Conservation (phyloP, 2,113 vertebrate genomes). For the Cynoglossus semilaevis region DNA sequence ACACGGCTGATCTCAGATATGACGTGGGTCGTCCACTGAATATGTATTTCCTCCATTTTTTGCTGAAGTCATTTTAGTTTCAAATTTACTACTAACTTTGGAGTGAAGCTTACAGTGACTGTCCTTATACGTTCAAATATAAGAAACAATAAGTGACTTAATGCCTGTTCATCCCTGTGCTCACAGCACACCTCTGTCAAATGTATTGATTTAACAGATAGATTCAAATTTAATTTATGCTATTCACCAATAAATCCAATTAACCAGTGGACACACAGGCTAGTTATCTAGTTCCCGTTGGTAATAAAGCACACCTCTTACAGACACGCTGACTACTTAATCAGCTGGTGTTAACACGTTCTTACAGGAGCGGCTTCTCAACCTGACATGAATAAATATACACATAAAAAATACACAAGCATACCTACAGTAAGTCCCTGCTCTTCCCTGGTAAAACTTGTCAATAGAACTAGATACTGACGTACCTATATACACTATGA, state of each 20-base stretch:
- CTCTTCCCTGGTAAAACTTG: conserved; percentile 63
- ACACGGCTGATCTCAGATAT: conserved; percentile 30
- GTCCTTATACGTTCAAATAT: conserved; percentile 22
- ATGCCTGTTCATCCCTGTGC: conserved; percentile 34
- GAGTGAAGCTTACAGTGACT: conserved; percentile 5
- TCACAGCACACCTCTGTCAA: conserved; percentile 28
- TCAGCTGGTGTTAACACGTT: conserved; percentile 35
- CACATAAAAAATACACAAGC: conserved; percentile 67
- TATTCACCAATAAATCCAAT: conserved; percentile 12
- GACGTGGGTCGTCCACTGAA: conserved; percentile 31
- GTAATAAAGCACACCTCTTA: conserved; percentile 52
- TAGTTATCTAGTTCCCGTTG: conserved; percentile 15
- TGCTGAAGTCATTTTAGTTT: conserved; percentile 6
- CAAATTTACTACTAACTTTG: conserved; percentile 21
- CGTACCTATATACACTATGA: conserved; percentile 64
- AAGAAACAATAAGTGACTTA: conserved; percentile 27
- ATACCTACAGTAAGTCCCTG: conserved; percentile 65
- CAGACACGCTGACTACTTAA: conserved; percentile 53
- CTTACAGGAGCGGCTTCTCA: conserved; percentile 43
- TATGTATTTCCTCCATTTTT: conserved; percentile 1
- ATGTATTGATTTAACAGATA: not conserved
- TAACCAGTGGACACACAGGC: conserved; percentile 21
- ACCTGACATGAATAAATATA: conserved; percentile 57
- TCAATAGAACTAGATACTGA: conserved; percentile 63
- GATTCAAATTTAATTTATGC: no score